Base-by-base conservation (phyloP, 35 echinoderm and acorn worm genomes). In the Diadema setosum region DNA sequence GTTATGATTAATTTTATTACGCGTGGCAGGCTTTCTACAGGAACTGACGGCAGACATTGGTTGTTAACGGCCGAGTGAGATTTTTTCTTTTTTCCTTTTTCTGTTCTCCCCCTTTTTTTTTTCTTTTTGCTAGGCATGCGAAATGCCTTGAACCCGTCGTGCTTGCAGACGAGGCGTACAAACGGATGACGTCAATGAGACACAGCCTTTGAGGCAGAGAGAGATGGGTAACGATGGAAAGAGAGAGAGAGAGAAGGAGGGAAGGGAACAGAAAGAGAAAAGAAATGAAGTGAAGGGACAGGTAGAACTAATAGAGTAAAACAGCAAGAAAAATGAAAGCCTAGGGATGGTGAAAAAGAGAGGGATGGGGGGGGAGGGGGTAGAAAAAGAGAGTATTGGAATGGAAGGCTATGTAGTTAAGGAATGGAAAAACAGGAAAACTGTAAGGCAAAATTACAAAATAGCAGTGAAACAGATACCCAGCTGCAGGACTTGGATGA, bases 1-100 rank as follows among this genome's bases (percentile, higher is more conserved):
- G 73, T 41, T 78, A 78, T 67, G 63, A 67, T 78, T 78, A 78
- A 78, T 78, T 42, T 78, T 78, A 78, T 78, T 78, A 78, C 21
- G 73, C 73, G 36, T 44, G 3, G 73, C 40, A 78, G 23, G 73
- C 63, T 67, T 67, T 67, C 63, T 67, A 16, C 17, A 34, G 63
- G 63, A 67, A 67, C 63, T 67, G 63, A 67, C 30, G 33, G 73
- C 40, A 78, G 40, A 44, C 70, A 8, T 76, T 21, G 39, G 17
- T 73, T 44, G 73, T 78, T 78, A 43, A 78, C 73, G 40, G 73
- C 40, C 16, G 73, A 44, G 33, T 78, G 33, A 33, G 30, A 34
- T 8, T 67, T 67, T 67, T 67, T 34, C 16, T 65, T 29, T 65
- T 67, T 65, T 24, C 63, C 18, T 34, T 67, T 29, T 15, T 67